Percentiles rank a stretch among this genome's conserved stretches.
Conservation (phyloP, 2,797 vertebrate genomes). For the Sebastes kiyomatsui region DNA sequence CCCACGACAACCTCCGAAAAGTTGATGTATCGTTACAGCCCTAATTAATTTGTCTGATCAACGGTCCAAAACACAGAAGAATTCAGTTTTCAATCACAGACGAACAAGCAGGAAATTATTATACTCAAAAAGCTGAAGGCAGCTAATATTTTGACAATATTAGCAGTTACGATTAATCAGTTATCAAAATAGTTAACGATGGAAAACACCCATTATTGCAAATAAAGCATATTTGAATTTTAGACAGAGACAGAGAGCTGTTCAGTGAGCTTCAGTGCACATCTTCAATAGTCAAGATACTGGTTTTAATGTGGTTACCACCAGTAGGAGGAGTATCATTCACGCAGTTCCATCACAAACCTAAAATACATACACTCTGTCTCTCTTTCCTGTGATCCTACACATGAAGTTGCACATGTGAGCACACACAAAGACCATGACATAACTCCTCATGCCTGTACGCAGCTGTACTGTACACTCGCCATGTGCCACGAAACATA, state of each 20-base stretch:
- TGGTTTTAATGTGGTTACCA: not conserved
- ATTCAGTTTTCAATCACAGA: no score
- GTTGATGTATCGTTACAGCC: no score
- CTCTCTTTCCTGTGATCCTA: not conserved
- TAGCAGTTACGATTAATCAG: not conserved
- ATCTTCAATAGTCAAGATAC: not conserved
- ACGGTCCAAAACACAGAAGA: no score
- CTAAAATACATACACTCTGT: not conserved
- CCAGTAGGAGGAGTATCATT: not conserved
- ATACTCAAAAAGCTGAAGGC: not conserved
- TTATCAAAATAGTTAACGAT: not conserved
- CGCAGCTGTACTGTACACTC: not conserved
- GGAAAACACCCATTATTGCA: not conserved
- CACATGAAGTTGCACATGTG: constrained; percentile 12
- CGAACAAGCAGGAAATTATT: no score
- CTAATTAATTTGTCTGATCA: no score
- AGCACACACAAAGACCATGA: constrained; percentile 1
- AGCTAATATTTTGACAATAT: fast-evolving
- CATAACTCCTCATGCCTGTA: not conserved
- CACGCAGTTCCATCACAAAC: not conserved
- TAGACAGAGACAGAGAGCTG: not conserved
- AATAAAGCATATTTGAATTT: not conserved
- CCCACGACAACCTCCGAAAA: no score
- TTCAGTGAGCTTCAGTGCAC: not conserved
- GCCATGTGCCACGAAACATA: constrained; percentile 35